These are phyloP conservation scores for Euspilapteryx auroguttella DNA, from an alignment of 2,888 invertebrate species.

Conservation along the genomic window DNA sequence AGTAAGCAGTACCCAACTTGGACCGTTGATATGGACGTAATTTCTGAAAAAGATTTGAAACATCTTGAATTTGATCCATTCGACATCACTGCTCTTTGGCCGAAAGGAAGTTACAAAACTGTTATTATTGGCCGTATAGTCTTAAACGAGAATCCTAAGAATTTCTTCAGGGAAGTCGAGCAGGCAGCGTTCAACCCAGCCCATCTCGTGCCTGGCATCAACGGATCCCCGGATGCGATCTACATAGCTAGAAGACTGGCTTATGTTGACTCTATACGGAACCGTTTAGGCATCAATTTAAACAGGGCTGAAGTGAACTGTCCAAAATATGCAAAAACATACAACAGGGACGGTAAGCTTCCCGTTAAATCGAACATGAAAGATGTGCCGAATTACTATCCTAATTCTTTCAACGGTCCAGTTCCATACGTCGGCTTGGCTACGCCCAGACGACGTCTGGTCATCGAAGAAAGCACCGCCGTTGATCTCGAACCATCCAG, in stretches of 20 bases:
- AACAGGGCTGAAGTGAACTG: neutral
- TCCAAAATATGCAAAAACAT: neutral
- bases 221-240: slow-evolving; percentile 83
- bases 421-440: neutral
- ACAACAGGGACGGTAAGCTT: slow-evolving; percentile 2
- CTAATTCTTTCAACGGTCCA: slow-evolving; percentile 2
- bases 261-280: slow-evolving; percentile 30
- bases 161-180: slow-evolving; percentile 86
- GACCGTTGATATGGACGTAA: slow-evolving; percentile 74
- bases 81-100: slow-evolving; percentile 85
- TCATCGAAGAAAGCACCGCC: neutral
- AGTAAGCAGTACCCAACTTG: slow-evolving; percentile 68
- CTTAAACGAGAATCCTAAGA: slow-evolving; percentile 76
- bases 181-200: slow-evolving; percentile 82
- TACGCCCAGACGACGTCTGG: neutral
- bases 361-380: neutral
- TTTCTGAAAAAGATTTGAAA: slow-evolving; percentile 82
- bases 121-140: slow-evolving; percentile 78
- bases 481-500: neutral
- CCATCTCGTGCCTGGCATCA: slow-evolving; percentile 81
- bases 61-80: slow-evolving; percentile 78
- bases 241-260: slow-evolving; percentile 74
- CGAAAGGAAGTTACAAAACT: slow-evolving; percentile 74
- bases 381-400: slow-evolving; percentile 1
- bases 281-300: neutral